phyloP scores from a whole-genome alignment of 2,888 invertebrate genomes.

The Lasioglossum calceatum region DNA sequence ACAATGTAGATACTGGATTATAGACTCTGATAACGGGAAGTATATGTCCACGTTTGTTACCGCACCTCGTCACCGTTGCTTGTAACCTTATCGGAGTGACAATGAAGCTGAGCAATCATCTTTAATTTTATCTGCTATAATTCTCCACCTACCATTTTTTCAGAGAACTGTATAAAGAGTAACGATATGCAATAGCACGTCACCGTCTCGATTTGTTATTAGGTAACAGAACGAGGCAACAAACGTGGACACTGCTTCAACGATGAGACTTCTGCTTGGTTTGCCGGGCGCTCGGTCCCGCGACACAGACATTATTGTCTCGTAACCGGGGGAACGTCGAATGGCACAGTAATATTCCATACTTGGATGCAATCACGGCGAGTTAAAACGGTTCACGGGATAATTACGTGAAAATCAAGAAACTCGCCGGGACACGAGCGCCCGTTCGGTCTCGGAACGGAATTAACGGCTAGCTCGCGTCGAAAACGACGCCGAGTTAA shows the following conservation, averaged over 20 bases:
- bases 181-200: background rate
- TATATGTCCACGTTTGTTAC: background rate
- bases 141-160: background rate
- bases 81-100: background rate
- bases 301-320: background rate
- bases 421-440: constrained; percentile 17
- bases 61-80: background rate
- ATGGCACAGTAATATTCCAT: background rate
- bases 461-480: constrained; percentile 42
- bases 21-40: constrained; percentile 6
- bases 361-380: background rate
- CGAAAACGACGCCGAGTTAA: constrained; percentile 41
- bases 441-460: constrained; percentile 9
- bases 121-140: background rate
- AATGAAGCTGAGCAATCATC: background rate
- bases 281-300: background rate
- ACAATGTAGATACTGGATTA: background rate
- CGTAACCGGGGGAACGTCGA: background rate
- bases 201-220: background rate
- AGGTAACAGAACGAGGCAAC: background rate
- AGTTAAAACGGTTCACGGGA: background rate
- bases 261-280: background rate
- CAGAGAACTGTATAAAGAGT: background rate
- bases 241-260: background rate
- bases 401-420: constrained; percentile 45